Base-by-base conservation (phyloP, 2,888 invertebrate species). In the Eupithecia tripunctaria region DNA sequence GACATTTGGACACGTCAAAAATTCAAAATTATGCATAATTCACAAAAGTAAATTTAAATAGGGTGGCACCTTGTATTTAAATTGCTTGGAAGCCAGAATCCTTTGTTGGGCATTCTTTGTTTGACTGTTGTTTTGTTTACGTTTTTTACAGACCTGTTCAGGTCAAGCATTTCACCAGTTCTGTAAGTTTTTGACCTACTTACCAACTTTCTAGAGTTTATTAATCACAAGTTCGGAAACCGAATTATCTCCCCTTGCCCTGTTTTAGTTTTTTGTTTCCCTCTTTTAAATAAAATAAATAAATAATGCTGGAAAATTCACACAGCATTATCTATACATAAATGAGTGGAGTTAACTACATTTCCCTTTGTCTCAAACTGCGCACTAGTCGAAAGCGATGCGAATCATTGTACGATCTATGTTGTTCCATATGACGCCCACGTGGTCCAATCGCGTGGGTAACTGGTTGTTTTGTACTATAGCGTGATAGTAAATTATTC, bases 401-500 rank as follows among this genome's bases (percentile, higher is more conserved):
- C 59, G n/a, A 59, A 27, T 27, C 63, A 36, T 38, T 63, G 8
- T 36, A 36, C 32, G 18, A 18, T 63, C 63, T 63, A 7, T 32
- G n/a, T 63, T 63, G 63, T 63, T 21, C 29, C 10, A 14, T 38
- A 63, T 63, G 38, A 63, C 59, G 51, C 72, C 72, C 72, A 72
- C 72, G 68, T 51, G 65, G 36, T 51, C 25, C 67, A 64, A 47
- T 38, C 72, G 59, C 68, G 68, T 72, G 68, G 71, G 72, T 43
- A 32, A 25, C 38, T 51, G 51, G 21, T 47, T 21, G 64, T 68
- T 43, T 43, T 47, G 62, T 68, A 59, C 68, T 68, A 47, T 32
- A 27, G 25, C 29, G n/a, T 56, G 51, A 66, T 62, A 62, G 62
- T 62, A 62, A 32, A 62, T 8, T 32, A 62, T 18, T 29, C 29